Percentiles rank a stretch among this genome's conserved stretches.
Conservation (phyloP, 2,888 invertebrate genomes). For the Agonopterix heracliana region DNA sequence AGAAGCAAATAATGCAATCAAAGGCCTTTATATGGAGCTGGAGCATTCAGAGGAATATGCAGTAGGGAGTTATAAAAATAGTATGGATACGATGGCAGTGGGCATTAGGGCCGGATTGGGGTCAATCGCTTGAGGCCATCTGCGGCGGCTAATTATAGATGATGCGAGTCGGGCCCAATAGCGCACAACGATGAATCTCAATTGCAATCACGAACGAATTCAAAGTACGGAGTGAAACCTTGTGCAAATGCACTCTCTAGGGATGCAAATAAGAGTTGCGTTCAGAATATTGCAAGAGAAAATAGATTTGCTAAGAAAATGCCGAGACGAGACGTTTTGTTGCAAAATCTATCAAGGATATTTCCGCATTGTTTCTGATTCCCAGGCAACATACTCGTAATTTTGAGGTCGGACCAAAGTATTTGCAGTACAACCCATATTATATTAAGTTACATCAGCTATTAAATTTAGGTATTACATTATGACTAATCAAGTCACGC, state of each 20-base stretch:
- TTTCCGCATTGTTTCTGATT: no score
- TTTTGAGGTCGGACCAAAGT: no score
- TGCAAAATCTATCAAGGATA: no score
- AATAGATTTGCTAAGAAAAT: no score
- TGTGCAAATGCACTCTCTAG: constrained; percentile 21
- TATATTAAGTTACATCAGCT: no score
- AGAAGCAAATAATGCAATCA: constrained; percentile 9
- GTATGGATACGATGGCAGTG: constrained; percentile 32
- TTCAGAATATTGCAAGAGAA: neutral
- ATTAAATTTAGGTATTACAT: neutral
- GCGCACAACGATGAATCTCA: constrained; percentile 51
- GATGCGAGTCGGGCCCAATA: constrained; percentile 52
- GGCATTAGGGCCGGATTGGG: constrained; percentile 67
- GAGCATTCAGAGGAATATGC: constrained; percentile 33
- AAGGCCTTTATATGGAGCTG: constrained; percentile 24
- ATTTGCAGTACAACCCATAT: no score
- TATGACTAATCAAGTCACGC: neutral
- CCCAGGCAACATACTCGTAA: no score
- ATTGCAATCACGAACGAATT: constrained; percentile 43
- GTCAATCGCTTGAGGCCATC: constrained; percentile 74
- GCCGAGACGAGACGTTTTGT: no score
- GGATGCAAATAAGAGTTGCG: constrained; percentile 7
- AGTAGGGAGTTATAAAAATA: constrained; percentile 62
- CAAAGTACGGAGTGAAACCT: constrained; percentile 26
- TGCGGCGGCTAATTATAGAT: constrained; percentile 69